phyloP scores from a whole-genome alignment of 2,113 vertebrate genomes.

The Prietella phreatophila region DNA sequence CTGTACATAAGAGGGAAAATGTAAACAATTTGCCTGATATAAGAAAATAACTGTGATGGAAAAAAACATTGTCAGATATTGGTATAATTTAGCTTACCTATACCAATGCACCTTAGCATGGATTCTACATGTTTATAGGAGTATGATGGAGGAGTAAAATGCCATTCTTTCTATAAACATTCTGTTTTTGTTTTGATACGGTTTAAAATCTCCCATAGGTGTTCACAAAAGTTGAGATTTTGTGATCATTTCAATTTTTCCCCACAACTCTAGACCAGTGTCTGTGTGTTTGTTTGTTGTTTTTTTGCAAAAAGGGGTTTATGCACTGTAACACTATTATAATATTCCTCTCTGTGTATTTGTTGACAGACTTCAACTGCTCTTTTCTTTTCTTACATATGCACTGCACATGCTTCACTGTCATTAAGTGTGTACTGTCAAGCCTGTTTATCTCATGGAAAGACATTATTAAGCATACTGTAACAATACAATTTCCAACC shows the following conservation, averaged over 20 bases:
- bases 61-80: neutral
- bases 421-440: neutral
- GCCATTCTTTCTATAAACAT: neutral
- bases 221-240: neutral
- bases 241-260: neutral
- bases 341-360: neutral
- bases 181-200: neutral
- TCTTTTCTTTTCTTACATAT: neutral
- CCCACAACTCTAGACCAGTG: neutral
- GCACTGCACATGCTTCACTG: neutral
- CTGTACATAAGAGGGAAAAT: neutral
- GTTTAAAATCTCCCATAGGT: neutral
- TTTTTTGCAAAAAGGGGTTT: neutral
- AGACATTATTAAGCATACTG: neutral
- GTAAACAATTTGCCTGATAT: neutral
- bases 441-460: neutral
- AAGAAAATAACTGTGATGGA: neutral
- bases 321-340: neutral
- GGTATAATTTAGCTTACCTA: neutral
- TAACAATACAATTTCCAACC: neutral
- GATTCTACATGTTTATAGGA: neutral
- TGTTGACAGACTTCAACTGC: neutral
- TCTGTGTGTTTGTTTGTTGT: too few relatives aligned
- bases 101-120: neutral
- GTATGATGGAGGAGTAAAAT: neutral